A percentile compares a stretch with the other conserved stretches of the same genome.
Evolutionary conservation across 1,140 invertebrate genomes (phyloP).

Genomic region (Anoplophora glabripennis): DNA sequence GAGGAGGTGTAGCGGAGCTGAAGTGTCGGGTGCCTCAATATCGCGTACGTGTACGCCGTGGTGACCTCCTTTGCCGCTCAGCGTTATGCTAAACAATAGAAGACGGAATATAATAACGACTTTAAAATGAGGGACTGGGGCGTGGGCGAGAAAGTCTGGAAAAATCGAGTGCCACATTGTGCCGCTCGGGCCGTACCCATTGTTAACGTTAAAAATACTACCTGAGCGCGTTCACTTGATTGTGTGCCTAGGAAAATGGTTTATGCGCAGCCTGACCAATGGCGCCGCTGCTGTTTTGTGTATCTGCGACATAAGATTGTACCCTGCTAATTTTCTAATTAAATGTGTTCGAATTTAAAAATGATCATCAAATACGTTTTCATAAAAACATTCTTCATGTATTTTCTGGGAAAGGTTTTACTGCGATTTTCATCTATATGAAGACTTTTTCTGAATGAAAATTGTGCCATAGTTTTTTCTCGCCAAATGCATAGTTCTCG

Average conservation of each 20-base stretch:
- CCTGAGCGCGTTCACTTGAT: neutral
- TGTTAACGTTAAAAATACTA: neutral
- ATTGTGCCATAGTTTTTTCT: too few relatives aligned
- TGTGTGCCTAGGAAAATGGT: neutral
- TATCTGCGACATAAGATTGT: too few relatives aligned
- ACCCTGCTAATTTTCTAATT: too few relatives aligned
- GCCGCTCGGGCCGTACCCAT: constrained; percentile 8
- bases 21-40: neutral
- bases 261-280: too few relatives aligned
- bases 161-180: neutral
- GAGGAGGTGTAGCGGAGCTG: neutral
- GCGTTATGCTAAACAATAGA: constrained; percentile 24
- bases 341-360: too few relatives aligned
- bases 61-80: constrained; percentile 15
- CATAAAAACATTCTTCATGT: too few relatives aligned
- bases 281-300: too few relatives aligned
- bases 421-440: too few relatives aligned
- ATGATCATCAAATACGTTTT: too few relatives aligned
- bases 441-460: too few relatives aligned
- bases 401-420: too few relatives aligned
- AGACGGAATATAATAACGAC: constrained; percentile 15
- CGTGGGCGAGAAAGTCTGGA: constrained; percentile 28
- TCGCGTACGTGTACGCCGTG: neutral
- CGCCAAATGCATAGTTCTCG: too few relatives aligned
- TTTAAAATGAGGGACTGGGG: constrained; percentile 11